Base-by-base conservation (phyloP, 2,113 vertebrate species). In the Cephalopterus ornatus region DNA sequence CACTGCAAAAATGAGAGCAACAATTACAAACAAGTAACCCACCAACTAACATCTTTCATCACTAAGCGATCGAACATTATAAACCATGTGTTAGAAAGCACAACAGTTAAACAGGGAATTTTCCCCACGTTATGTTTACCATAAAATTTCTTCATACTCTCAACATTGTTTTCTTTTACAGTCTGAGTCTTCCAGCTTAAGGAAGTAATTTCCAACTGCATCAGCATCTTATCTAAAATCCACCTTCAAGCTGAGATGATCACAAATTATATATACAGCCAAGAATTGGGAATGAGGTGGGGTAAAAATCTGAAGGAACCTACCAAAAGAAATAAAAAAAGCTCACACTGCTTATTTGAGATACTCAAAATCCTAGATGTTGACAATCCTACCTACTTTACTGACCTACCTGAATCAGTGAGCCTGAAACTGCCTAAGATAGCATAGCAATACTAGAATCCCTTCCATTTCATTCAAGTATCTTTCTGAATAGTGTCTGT, bases 181-280 rank as follows among this genome's bases (percentile, higher is more conserved):
- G 32, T 33, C 28, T 21, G 21, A 93, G 24, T 47, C 26, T 75
- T 79, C 16, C 23, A 83, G 35, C 5, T 62, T 33, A 32, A 39
- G 72, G 63, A 84, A 55, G 8, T 5, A 2, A 41, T 21, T 59
- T 85, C 9, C 42, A 84, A 55, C 22, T 46, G 35, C 22, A 79
- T 18, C 22, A 3, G 0, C 23, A 58, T 16, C 24, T 44, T 71
- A 42, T 11, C 22, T 41, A 65, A 85, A 92, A 78, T 2, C 15
- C 26, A 82, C 10, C 9, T 66, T 66, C 50, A 35, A 58, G 37
- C 50, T 56, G 27, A 41, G 8, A 27, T 0, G 0, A 56, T 18
- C 16, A 75, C 17, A 33, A 62, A 62, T 23, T 21, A 12, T 33
- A 47, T 10, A 52, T 28, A 61, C 2, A 28, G 32, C 24, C 6